Base-by-base conservation (phyloP, 2,113 vertebrate genomes). In the Urocitellus parryii region DNA sequence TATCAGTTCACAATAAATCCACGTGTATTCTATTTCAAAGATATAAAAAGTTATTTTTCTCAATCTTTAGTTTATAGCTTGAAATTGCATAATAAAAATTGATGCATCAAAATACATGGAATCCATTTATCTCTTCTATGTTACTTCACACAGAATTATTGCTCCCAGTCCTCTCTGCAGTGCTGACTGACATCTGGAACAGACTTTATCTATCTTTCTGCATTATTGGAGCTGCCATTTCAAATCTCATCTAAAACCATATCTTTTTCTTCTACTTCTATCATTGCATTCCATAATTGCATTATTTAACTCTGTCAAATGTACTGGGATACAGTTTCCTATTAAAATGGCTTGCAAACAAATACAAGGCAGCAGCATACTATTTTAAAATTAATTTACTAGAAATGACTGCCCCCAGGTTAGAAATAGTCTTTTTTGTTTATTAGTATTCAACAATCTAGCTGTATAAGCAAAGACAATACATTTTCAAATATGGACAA, bases 361-460 rank as follows among this genome's bases (percentile, higher is more conserved):
- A 88, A 88, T 63, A 77, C 10, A 88, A 51, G 74, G 29, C 8
- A 39, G 13, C 53, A 61, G 61, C 48, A 84, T 32, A 53, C 18
- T 67, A 29, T 83, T 93, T 89, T 70, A 51, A 97, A 97, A 93
- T 94, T 93, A 93, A 96, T 96, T 91, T 97, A 17, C 56, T 91
- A 84, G 91, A 94, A 96, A 93, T 77, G 20, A 96, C 37, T 79
- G 8, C 4, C 48, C 27, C n/a, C 17, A 8, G 29, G 48, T 95
- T 95, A 94, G 20, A 95, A 88, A 95, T 85, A 42, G 2, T 81
- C 51, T 29, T 67, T 68, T 70, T 17, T 72, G n/a, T 91, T 91
- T 86, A 53, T 79, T 94, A 27, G 2, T 77, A 67, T 78, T 92
- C 79, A 74, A 13, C 11, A 81, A 90, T 88, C 4, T 2, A 92